Base-by-base conservation (phyloP, 2,888 invertebrate genomes). In the Mesopsocus fuscifrons region DNA sequence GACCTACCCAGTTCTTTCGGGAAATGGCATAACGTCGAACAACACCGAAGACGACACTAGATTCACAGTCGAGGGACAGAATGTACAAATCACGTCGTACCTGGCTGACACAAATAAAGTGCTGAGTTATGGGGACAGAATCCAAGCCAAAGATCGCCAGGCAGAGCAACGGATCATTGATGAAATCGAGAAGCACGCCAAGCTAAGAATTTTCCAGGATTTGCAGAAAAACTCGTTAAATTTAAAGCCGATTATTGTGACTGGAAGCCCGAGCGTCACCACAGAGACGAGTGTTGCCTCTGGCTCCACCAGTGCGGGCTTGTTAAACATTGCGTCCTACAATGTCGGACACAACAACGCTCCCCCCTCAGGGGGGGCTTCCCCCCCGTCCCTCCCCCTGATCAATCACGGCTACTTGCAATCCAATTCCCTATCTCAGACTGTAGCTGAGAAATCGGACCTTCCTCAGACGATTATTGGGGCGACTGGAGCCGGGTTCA, bases 41-140 rank as follows among this genome's bases (percentile, higher is more conserved):
- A 32, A 26, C 41, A 43, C 18, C 15, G 34, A 42, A 21, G 40
- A 23, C 18, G 17, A 18, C 38, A 30, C n/a, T 3, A 18, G n/a
- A 30, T 41, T 41, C 26, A 31, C 23, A n/a, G 15, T 21, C 26
- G 22, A 41, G 26, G 23, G 23, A 15, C n/a, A 41, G n/a, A 40
- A 42, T 18, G n/a, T 44, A 8, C 46, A 50, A 32, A 42, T 51
- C 2, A 51, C 50, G 6, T 49, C 50, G 3, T 51, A 48, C 40
- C 30, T 51, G 5, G 49, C 50, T 6, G 49, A 51, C 44, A 49
- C 48, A n/a, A 51, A 49, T 34, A 13, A n/a, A 4, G 43, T 26
- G 8, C 13, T 43, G 9, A 13, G 26, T 3, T 45, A 38, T 32
- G 45, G 45, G 3, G 43, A 42, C 11, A 17, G 33, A 18, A 44